Evolutionary conservation across 2,797 vertebrate species (phyloP), one percentile per base, ranked within the genome.

Genomic region (Melanotaenia boesemani): DNA sequence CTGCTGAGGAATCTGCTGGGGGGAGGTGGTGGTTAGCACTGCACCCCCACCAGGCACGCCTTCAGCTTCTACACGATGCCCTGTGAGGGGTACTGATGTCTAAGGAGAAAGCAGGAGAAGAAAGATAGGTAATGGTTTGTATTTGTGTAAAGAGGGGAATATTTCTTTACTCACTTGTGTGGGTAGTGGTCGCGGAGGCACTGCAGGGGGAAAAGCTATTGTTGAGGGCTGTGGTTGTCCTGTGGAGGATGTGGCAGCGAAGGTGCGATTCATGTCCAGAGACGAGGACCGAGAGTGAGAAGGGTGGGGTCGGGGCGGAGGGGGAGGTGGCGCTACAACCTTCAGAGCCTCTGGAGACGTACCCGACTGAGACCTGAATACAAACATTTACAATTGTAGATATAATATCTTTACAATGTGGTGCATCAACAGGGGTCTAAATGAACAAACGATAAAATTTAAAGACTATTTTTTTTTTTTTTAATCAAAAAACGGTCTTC

Each of bases 211-310:
- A 79, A 96, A 97, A 76, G 97, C 94, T 91, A 96, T 96, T 37
- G 93, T 92, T 73, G 95, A 95, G 72, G 96, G 63, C 66, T 95
- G 97, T 54, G 95, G 94, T 46, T 97, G 97, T 79, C 96, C 97
- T 85, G 95, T 12, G 30, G 84, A 90, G 2, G 96, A 88, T 1
- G 95, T 91, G 11, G 94, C 86, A 1, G 96, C 83, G 68, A 99
- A 99, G 86, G 95, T 98, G 88, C 98, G 95, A 87, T 98, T 99
- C 97, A 99, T 96, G 90, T 99, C 97, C 88, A 99, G 94, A 56
- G 98, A 99, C 0, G 98, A 99, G 0, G 98, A 99, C 66, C 98
- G 96, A 12, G 98, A 99, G 90, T 99, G 97, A 32, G 97, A 97
- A 37, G 96, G 94, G 76, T 96, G 96, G 67, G 98, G 98, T 55